Conservation (phyloP, 2,797 vertebrate species). For the Melanogrammus aeglefinus region DNA sequence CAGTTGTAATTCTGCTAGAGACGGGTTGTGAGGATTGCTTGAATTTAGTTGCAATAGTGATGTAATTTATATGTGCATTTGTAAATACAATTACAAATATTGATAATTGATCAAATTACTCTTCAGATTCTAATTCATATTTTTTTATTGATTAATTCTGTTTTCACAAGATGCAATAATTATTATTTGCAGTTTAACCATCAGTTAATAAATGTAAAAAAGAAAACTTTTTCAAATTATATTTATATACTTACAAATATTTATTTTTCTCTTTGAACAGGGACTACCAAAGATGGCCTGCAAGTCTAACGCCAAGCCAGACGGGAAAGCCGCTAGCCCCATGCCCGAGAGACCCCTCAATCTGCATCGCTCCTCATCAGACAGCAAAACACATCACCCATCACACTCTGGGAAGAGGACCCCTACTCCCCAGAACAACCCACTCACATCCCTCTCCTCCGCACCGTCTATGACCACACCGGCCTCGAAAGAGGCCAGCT, state of each 20-base stretch:
- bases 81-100: neutral
- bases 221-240: neutral
- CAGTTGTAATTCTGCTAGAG: neutral
- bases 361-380: slow-evolving; percentile 69
- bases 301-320: slow-evolving; percentile 74
- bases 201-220: neutral
- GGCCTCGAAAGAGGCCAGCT: slow-evolving; percentile 64
- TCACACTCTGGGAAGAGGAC: slow-evolving; percentile 70
- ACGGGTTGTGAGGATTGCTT: neutral
- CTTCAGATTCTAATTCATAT: neutral
- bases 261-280: slow-evolving; percentile 41
- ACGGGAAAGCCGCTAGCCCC: slow-evolving; percentile 60
- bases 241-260: neutral
- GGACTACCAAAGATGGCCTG: slow-evolving; percentile 74
- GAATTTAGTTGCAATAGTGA: neutral
- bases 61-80: neutral
- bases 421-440: slow-evolving; percentile 55
- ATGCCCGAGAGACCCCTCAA: slow-evolving; percentile 74
- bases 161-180: neutral
- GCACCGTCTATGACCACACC: slow-evolving; percentile 28
- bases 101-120: neutral
- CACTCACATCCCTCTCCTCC: slow-evolving; percentile 59
- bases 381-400: slow-evolving; percentile 69
- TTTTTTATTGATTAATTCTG: neutral
- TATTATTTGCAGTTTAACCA: neutral